Evolutionary conservation across 2,888 invertebrate genomes (phyloP).

Genomic region (Thera britannica): DNA sequence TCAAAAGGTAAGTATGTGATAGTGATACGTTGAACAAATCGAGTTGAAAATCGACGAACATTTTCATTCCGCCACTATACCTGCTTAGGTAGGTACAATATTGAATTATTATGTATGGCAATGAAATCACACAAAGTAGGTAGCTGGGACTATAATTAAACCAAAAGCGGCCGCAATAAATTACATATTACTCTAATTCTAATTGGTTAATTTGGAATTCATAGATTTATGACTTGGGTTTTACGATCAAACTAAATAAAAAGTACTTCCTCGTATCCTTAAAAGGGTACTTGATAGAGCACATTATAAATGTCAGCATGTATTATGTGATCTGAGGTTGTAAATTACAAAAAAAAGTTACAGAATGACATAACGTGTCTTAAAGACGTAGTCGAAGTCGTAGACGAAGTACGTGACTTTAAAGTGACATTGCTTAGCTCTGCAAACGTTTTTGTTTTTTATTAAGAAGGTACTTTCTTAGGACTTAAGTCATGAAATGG

Average conservation of each 20-base stretch:
- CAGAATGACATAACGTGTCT: background rate
- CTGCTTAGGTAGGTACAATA: background rate
- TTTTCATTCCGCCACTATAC: too few relatives aligned
- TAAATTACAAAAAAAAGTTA: background rate
- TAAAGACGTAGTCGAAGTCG: too few relatives aligned
- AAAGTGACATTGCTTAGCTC: too few relatives aligned
- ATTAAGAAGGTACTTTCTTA: too few relatives aligned
- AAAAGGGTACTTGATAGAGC: constrained; percentile 26
- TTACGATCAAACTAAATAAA: constrained; percentile 32
- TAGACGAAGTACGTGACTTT: too few relatives aligned
- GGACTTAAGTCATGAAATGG: too few relatives aligned
- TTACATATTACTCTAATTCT: constrained; percentile 45
- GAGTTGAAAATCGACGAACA: too few relatives aligned
- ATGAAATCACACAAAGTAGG: too few relatives aligned
- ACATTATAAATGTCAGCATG: constrained; percentile 22
- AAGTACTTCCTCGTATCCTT: constrained; percentile 36
- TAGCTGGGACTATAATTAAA: constrained; percentile 24
- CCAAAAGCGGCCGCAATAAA: constrained; percentile 42
- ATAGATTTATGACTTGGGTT: constrained; percentile 41
- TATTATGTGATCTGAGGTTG: background rate
- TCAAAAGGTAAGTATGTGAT: too few relatives aligned
- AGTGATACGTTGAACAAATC: too few relatives aligned
- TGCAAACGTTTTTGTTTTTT: too few relatives aligned
- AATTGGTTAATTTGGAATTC: constrained; percentile 49
- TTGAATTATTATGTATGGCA: too few relatives aligned